Conservation (phyloP, 1,140 invertebrate species). For the Drosophila asahinai region DNA sequence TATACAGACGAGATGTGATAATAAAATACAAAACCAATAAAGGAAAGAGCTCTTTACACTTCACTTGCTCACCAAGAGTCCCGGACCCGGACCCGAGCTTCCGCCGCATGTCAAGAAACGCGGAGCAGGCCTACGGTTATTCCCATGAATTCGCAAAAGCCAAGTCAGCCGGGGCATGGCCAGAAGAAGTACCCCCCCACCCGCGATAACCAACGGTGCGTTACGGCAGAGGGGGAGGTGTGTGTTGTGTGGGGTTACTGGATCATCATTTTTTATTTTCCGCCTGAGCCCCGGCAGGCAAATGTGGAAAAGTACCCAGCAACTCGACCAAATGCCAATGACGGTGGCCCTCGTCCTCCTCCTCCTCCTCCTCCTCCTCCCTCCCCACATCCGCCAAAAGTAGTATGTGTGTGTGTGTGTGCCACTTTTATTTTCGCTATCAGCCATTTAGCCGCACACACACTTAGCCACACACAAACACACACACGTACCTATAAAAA, state of each 20-base stretch:
- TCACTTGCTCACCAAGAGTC: conserved; percentile 81
- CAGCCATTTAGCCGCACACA: conserved; percentile 69
- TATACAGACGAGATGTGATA: conserved; percentile 80
- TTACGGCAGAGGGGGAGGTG: conserved; percentile 16
- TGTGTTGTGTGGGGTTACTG: conserved; percentile 36
- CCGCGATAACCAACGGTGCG: conserved; percentile 52
- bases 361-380: too few relatives aligned
- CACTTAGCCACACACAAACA: conserved; percentile 3
- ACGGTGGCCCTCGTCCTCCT: conserved; percentile 20
- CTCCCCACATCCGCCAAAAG: conserved; percentile 7
- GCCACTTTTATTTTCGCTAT: conserved; percentile 78
- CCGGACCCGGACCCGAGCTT: conserved; percentile 47
- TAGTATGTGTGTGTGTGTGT: conserved; percentile 37
- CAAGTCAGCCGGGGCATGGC: conserved; percentile 21
- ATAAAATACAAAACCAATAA: conserved; percentile 85
- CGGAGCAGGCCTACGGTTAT: conserved; percentile 72
- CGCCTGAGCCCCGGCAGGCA: conserved; percentile 66
- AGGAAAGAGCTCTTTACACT: conserved; percentile 85
- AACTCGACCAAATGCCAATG: conserved; percentile 56
- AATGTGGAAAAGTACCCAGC: conserved; percentile 62
- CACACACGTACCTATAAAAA: not conserved
- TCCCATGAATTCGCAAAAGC: conserved; percentile 57
- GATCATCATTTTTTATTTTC: conserved; percentile 84
- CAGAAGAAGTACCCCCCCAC: not conserved
- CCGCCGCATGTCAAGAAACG: conserved; percentile 59